A percentile compares a stretch with the other conserved stretches of the same genome.
phyloP scores from a whole-genome alignment of 2,113 vertebrate species.

The Mesembrinibis cayennensis region DNA sequence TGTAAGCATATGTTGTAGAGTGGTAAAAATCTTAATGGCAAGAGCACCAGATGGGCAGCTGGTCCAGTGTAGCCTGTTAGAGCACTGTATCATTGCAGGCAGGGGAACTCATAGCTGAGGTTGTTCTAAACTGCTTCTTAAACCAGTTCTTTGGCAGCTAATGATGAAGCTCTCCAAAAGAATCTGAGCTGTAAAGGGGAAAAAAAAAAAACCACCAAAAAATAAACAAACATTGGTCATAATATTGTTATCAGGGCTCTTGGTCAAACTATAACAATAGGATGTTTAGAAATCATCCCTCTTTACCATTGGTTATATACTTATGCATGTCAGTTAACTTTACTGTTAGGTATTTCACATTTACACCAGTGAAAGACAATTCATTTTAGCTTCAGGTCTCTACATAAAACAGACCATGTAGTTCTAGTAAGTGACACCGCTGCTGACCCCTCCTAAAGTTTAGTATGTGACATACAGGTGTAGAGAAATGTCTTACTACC shows the following conservation, averaged over 20 bases:
- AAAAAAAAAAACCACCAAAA: fast-evolving
- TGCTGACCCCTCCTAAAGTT: background rate
- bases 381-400: background rate
- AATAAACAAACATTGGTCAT: background rate
- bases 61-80: background rate
- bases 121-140: background rate
- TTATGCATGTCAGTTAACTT: background rate
- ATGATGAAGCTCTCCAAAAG: background rate
- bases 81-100: background rate
- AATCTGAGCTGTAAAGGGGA: background rate
- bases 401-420: background rate
- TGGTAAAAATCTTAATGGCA: background rate
- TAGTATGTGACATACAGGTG: background rate
- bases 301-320: background rate
- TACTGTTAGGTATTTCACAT: background rate
- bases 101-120: background rate
- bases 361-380: background rate
- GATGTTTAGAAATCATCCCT: background rate
- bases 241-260: background rate
- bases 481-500: background rate
- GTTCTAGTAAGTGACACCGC: background rate
- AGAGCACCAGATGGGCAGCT: background rate
- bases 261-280: background rate
- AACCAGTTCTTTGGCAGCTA: background rate
- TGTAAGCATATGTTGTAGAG: background rate